Evolutionary conservation across 2,113 vertebrate genomes (phyloP).

Genomic region (Siniperca chuatsi): DNA sequence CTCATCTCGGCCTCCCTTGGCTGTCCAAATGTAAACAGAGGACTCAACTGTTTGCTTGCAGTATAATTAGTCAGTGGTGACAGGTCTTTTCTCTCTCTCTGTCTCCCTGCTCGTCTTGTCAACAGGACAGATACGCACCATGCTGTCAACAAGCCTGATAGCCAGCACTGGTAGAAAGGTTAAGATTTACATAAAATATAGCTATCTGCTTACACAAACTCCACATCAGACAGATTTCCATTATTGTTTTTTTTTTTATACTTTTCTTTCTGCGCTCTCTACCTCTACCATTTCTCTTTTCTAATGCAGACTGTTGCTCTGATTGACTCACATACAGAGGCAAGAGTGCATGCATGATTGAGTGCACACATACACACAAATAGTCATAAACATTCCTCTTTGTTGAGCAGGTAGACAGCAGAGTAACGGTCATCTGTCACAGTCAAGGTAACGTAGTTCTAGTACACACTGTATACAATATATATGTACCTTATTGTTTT

Average conservation of each 20-base stretch:
- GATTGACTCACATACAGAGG: conserved; percentile 48
- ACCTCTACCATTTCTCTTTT: conserved; percentile 38
- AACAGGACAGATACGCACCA: conserved; percentile 70
- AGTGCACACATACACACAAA: conserved; percentile 29
- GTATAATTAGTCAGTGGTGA: conserved; percentile 81
- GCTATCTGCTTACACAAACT: conserved; percentile 70
- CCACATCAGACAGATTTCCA: conserved; percentile 55
- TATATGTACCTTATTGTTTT: conserved; percentile 37
- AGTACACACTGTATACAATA: conserved; percentile 26
- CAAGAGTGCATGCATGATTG: conserved; percentile 50
- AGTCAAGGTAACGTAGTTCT: conserved; percentile 46
- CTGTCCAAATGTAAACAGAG: conserved; percentile 81
- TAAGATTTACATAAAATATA: conserved; percentile 81
- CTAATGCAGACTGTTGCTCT: conserved; percentile 32
- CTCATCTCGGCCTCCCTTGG: conserved; percentile 72
- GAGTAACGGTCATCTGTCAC: conserved; percentile 64
- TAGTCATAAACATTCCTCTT: conserved; percentile 62
- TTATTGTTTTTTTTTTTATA: conserved; percentile 39
- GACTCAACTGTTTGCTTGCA: conserved; percentile 77
- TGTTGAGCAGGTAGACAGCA: conserved; percentile 57
- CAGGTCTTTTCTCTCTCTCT: conserved; percentile 69
- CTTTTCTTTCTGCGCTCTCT: conserved; percentile 17
- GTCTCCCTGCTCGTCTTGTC: conserved; percentile 70
- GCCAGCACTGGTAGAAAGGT: conserved; percentile 75
- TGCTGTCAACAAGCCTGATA: conserved; percentile 78